Evolutionary conservation across 1,140 invertebrate species (phyloP).

Genomic region (Anastrepha ludens): DNA sequence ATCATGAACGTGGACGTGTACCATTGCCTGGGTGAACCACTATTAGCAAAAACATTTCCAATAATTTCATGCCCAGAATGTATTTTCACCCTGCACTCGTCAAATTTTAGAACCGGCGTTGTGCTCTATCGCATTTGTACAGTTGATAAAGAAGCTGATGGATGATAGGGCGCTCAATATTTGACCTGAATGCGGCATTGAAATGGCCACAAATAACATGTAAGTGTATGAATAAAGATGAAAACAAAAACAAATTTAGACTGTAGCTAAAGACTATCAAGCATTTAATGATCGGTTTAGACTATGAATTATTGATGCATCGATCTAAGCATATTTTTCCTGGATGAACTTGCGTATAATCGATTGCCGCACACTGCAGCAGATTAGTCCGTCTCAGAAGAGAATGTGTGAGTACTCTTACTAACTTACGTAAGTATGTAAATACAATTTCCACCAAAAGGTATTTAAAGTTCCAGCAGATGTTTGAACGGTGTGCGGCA

Average conservation of each 20-base stretch:
- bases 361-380: background rate
- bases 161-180: too few species aligned
- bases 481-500: background rate
- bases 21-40: too few species aligned
- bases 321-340: conserved; percentile 47
- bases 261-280: background rate
- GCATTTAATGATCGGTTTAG: conserved; percentile 49
- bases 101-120: too few species aligned
- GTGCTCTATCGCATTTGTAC: too few species aligned
- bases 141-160: too few species aligned
- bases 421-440: background rate
- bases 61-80: too few species aligned
- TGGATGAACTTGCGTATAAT: conserved; percentile 39
- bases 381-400: background rate
- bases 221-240: background rate
- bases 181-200: too few species aligned
- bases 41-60: too few species aligned
- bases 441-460: background rate
- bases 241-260: background rate
- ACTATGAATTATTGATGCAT: conserved; percentile 52
- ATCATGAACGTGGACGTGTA: too few species aligned
- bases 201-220: too few species aligned
- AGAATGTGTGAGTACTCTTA: too few species aligned
- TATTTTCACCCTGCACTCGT: too few species aligned
- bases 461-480: background rate